phyloP scores from a whole-genome alignment of 2,888 invertebrate species.

The Dastarcus helophoroides region DNA sequence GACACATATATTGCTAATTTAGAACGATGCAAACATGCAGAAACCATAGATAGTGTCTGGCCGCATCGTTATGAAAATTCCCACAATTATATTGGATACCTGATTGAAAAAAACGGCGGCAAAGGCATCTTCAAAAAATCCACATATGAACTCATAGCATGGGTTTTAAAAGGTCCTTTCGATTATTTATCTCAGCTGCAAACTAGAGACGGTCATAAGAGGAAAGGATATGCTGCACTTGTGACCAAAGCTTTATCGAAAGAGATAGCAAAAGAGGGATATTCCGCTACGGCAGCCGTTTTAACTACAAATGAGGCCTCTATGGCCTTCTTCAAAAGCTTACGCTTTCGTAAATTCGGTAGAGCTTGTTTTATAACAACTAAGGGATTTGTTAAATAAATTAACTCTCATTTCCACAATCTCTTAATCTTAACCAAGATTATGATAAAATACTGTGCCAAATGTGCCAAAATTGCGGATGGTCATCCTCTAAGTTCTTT shows the following conservation, averaged over 20 bases:
- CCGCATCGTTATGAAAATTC: slow-evolving; percentile 25
- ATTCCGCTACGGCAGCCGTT: slow-evolving; percentile 25
- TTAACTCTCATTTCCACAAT: too few species aligned
- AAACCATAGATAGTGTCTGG: slow-evolving; percentile 28
- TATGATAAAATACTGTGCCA: too few species aligned
- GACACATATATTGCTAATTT: slow-evolving; percentile 29
- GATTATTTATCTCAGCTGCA: slow-evolving; percentile 31
- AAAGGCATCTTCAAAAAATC: slow-evolving; percentile 31
- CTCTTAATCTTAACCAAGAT: too few species aligned
- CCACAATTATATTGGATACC: slow-evolving; percentile 24
- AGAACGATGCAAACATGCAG: slow-evolving; percentile 20
- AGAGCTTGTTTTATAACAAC: too few species aligned
- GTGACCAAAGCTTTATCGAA: slow-evolving; percentile 28
- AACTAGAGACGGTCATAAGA: slow-evolving; percentile 27
- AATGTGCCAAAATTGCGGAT: too few species aligned
- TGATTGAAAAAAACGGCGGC: slow-evolving; percentile 31
- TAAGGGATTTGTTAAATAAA: too few species aligned
- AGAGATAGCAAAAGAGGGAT: slow-evolving; percentile 27
- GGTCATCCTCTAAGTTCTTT: too few species aligned
- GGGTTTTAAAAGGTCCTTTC: slow-evolving; percentile 30
- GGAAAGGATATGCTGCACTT: slow-evolving; percentile 32
- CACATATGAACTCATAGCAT: slow-evolving; percentile 29
- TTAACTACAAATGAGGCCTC: slow-evolving; percentile 28
- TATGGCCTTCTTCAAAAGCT: slow-evolving; percentile 27
- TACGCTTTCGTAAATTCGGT: slow-evolving; percentile 21